phyloP scores from a whole-genome alignment of 2,797 vertebrate genomes.

The Ambastaia sidthimunki region DNA sequence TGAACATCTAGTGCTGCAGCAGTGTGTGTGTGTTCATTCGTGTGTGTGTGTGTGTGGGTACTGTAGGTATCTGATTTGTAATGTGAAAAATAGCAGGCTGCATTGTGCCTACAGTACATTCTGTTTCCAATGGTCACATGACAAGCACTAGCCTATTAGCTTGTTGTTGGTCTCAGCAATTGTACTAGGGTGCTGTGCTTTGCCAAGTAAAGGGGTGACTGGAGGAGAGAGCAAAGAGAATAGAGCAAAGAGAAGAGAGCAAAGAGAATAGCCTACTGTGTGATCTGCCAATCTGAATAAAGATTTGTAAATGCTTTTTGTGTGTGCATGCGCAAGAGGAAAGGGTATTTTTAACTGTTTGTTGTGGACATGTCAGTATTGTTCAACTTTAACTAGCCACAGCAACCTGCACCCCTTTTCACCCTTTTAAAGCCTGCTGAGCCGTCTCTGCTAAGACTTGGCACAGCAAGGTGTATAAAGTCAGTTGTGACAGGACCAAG shows the following conservation, averaged over 20 bases:
- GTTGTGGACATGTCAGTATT: slow-evolving; percentile 49
- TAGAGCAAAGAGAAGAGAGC: slow-evolving; percentile 31
- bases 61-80: not conserved
- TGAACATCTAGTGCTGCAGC: not conserved
- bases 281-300: slow-evolving; percentile 39
- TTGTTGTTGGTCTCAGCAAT: slow-evolving; percentile 61
- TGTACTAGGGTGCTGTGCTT: slow-evolving; percentile 48
- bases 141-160: slow-evolving; percentile 22
- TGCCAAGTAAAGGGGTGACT: slow-evolving; percentile 33
- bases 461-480: slow-evolving; percentile 20
- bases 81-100: slow-evolving; percentile 11
- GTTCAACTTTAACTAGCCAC: slow-evolving; percentile 36
- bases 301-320: slow-evolving; percentile 44
- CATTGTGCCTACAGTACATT: not conserved
- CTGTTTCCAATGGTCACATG: not conserved
- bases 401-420: slow-evolving; percentile 25
- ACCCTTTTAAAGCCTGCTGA: slow-evolving; percentile 16
- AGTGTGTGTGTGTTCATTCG: not conserved
- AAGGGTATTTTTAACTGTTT: slow-evolving; percentile 46
- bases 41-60: not conserved
- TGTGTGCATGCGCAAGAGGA: slow-evolving; percentile 29
- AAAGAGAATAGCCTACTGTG: slow-evolving; percentile 56
- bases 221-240: slow-evolving; percentile 40
- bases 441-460: slow-evolving; percentile 1
- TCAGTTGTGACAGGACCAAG: slow-evolving; percentile 15